phyloP scores from a whole-genome alignment of 2,888 invertebrate species.

The Willowsia nigromaculata region DNA sequence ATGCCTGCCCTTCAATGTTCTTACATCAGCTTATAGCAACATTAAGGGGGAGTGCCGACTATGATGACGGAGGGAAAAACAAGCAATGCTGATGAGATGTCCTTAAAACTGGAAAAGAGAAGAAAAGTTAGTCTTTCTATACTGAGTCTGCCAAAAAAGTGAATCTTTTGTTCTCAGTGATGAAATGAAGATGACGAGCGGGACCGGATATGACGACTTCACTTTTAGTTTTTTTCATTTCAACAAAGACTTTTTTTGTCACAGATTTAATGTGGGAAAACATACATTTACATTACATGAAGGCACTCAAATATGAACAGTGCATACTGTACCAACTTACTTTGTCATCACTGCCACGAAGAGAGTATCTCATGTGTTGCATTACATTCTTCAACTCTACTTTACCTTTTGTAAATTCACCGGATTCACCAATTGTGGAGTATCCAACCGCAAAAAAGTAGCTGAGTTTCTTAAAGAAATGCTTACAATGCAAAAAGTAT shows the following conservation, averaged over 20 bases:
- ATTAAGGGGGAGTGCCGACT: constrained; percentile 1
- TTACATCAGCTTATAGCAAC: neutral
- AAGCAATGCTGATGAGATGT: neutral
- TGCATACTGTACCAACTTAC: neutral
- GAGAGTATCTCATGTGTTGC: neutral
- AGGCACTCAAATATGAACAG: neutral
- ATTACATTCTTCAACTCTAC: neutral
- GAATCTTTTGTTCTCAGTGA: constrained; percentile 31
- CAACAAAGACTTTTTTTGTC: constrained; percentile 24
- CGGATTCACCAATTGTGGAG: neutral
- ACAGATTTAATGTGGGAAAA: neutral
- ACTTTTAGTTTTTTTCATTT: constrained; percentile 27
- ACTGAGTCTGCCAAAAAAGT: constrained; percentile 25
- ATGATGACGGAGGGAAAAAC: neutral
- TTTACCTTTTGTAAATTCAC: no score
- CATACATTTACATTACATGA: neutral
- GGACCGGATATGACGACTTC: constrained; percentile 63
- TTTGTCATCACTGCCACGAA: neutral
- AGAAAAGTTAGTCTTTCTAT: constrained; percentile 8
- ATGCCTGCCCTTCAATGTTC: neutral
- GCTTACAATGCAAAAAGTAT: neutral
- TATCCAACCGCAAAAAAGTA: neutral
- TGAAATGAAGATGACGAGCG: constrained; percentile 28
- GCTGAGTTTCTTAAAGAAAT: neutral
- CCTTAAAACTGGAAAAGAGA: constrained; percentile 28